Evolutionary conservation across 2,113 vertebrate species (phyloP), one percentile per base, ranked within the genome.

Genomic region (Ailurus styani): DNA sequence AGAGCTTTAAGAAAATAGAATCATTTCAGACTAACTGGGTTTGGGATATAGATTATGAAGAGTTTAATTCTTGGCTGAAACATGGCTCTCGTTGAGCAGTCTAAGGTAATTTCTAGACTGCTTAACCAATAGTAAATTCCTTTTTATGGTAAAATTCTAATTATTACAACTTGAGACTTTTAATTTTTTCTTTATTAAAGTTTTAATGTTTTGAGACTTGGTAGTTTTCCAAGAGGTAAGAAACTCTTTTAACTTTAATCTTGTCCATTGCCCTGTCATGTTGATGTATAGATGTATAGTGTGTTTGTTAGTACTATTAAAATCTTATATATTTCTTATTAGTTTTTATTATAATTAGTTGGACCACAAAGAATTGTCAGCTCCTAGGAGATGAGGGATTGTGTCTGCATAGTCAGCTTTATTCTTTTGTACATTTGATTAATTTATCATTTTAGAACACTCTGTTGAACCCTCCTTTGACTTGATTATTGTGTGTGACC

Each of bases 321-420:
- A 96, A 83, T 90, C 64, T 60, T 96, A 95, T 89, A 54, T 73
- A 86, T 95, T 96, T 97, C 88, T 97, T 95, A 96, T 91, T 97
- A 98, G 78, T 78, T 94, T 96, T 97, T 86, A 95, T 96, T 93
- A 96, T 96, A 95, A 97, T 96, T 96, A 96, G 95, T 75, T 97
- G 31, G 64, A 18, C 50, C 60, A 96, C 96, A 85, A 95, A 94
- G 96, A 96, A 95, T 91, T 86, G 77, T 94, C 93, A 96, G 5
- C 78, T 93, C 86, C 86, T 93, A 95, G 95, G 78, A 98, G 86
- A 97, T 89, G 95, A 98, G 40, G 54, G 20, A 87, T 85, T 87
- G 47, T 68, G 78, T 96, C 90, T 96, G 72, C 82, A 86, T 31
- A 93, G 89, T 89, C 83, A 79, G 88, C 42, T 95, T 29, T 45